These are phyloP conservation scores for Proales similis DNA, from an alignment of 1,140 invertebrate genomes.

Conservation along the genomic window DNA sequence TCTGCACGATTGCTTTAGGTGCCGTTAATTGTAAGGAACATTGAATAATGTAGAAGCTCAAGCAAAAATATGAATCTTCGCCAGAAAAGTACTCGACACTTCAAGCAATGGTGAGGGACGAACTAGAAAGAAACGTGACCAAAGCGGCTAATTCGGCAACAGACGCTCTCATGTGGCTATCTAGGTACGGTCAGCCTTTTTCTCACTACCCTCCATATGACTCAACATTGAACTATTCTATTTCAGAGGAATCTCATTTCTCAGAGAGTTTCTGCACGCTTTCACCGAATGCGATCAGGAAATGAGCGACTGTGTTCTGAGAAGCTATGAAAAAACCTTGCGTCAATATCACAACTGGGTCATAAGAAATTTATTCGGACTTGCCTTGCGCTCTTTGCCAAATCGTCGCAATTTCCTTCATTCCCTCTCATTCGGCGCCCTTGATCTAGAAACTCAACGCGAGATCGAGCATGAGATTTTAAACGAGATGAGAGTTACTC, in stretches of 20 bases:
- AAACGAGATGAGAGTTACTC: conserved; percentile 31
- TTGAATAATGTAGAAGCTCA: conserved; percentile 26
- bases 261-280: conserved; percentile 33
- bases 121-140: conserved; percentile 26
- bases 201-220: neutral
- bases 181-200: conserved; percentile 10
- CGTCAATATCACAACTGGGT: conserved; percentile 39
- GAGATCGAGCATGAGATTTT: conserved; percentile 8
- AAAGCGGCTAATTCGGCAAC: conserved; percentile 33
- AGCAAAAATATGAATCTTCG: conserved; percentile 20
- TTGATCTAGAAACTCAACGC: conserved; percentile 10
- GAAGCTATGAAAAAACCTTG: conserved; percentile 36
- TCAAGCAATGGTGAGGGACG: conserved; percentile 1
- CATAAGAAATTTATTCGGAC: conserved; percentile 37
- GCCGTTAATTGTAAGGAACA: neutral
- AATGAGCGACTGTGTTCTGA: conserved; percentile 37
- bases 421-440: conserved; percentile 4
- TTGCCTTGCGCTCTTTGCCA: conserved; percentile 38
- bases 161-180: conserved; percentile 39
- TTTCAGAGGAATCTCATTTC: conserved; percentile 36
- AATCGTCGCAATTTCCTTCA: conserved; percentile 19
- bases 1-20: neutral
- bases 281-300: conserved; percentile 19
- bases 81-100: conserved; percentile 7
- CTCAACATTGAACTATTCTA: neutral